These are phyloP conservation scores for Clarias laeviceps DNA, from an alignment of 2,797 vertebrate species.

Conservation along the genomic window DNA sequence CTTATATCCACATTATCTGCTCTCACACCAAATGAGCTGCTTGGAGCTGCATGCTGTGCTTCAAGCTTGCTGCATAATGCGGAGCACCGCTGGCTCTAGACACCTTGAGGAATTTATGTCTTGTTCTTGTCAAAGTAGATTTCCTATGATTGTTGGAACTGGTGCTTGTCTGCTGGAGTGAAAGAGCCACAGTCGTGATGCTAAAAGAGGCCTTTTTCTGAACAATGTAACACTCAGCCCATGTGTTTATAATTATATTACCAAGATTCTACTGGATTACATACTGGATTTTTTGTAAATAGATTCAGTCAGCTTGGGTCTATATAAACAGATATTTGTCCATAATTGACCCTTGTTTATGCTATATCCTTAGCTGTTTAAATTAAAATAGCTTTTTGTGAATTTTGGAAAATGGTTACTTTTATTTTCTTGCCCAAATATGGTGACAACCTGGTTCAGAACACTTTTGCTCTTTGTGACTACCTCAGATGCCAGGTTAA, in stretches of 20 bases:
- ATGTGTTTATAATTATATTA: slow-evolving; percentile 5
- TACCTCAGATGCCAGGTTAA: not conserved
- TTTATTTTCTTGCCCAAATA: not conserved
- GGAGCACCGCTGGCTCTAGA: slow-evolving; percentile 72
- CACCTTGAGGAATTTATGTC: slow-evolving; percentile 79
- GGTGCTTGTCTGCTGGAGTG: slow-evolving; percentile 60
- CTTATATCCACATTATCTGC: slow-evolving; percentile 22
- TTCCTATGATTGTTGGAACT: slow-evolving; percentile 66
- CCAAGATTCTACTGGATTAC: not conserved
- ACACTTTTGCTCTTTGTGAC: not conserved
- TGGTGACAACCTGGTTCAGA: not conserved
- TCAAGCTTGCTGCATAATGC: slow-evolving; percentile 69
- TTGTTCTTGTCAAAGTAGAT: slow-evolving; percentile 79
- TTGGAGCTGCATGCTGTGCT: slow-evolving; percentile 33
- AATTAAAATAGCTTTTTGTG: not conserved
- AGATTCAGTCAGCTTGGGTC: not conserved
- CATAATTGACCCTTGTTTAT: not conserved
- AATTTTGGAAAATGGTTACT: not conserved
- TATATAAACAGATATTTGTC: not conserved
- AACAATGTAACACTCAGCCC: slow-evolving; percentile 10
- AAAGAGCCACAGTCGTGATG: slow-evolving; percentile 48
- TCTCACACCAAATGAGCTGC: slow-evolving; percentile 50
- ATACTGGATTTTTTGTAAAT: not conserved
- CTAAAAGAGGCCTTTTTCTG: slow-evolving; percentile 22
- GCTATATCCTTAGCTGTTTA: not conserved